Percentiles rank a stretch among this genome's conserved stretches.
phyloP scores from a whole-genome alignment of 1,140 invertebrate species.

The Drosophila melanica region DNA sequence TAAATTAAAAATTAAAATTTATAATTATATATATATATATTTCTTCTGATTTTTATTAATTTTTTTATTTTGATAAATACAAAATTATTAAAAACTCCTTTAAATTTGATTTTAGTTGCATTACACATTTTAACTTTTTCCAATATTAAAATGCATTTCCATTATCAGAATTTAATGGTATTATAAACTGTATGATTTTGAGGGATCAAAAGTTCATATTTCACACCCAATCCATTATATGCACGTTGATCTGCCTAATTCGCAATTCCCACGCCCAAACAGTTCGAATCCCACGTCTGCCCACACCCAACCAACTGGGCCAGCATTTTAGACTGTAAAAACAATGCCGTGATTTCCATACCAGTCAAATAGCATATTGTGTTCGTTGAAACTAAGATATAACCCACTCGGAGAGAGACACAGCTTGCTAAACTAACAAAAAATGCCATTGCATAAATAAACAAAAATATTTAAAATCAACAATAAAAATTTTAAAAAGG shows the following conservation, averaged over 20 bases:
- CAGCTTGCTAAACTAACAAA: slow-evolving; percentile 62
- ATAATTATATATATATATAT: too few species aligned
- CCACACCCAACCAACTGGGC: slow-evolving; percentile 5
- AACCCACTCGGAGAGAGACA: slow-evolving; percentile 33
- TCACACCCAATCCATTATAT: background rate
- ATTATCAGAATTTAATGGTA: background rate
- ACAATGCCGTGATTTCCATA: slow-evolving; percentile 72
- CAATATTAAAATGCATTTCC: background rate
- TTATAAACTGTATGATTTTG: background rate
- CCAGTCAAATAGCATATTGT: slow-evolving; percentile 65
- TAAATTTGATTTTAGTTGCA: background rate
- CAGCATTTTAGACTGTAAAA: slow-evolving; percentile 70
- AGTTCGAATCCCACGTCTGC: slow-evolving; percentile 48
- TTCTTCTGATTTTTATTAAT: too few species aligned
- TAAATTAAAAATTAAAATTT: too few species aligned
- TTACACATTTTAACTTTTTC: background rate
- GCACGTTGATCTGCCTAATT: slow-evolving; percentile 11
- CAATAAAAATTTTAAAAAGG: slow-evolving; percentile 70
- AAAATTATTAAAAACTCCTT: background rate
- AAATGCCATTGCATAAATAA: slow-evolving; percentile 56
- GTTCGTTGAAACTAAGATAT: slow-evolving; percentile 28
- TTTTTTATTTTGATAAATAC: too few species aligned
- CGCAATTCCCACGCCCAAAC: slow-evolving; percentile 54
- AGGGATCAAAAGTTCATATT: background rate
- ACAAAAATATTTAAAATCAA: slow-evolving; percentile 79